Base-by-base conservation (phyloP, 2,888 invertebrate species). In the Tenthredo distinguenda region DNA sequence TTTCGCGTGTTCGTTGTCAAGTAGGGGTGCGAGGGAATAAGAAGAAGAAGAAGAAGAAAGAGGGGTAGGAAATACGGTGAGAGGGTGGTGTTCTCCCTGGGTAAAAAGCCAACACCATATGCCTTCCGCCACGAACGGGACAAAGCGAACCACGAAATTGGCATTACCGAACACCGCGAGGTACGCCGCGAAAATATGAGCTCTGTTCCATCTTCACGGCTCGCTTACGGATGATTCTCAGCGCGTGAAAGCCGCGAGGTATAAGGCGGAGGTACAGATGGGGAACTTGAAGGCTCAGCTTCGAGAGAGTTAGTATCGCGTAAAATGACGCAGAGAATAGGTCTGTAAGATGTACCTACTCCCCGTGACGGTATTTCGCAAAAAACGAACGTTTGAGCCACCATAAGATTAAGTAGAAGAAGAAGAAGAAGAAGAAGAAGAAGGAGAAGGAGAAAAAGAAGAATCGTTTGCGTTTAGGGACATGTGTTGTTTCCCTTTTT, bases 1-100 rank as follows among this genome's bases (percentile, higher is more conserved):
- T 85, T 85, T 79, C n/a, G 79, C 79, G 58, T 74, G 84, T 84
- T 84, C 84, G 50, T 84, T 77, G 84, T 84, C 84, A 62, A 84
- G 76, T 84, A 62, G 81, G 71, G 84, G 74, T 47, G 62, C 43
- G 43, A 37, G 62, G 65, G 40, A 55, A 50, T 43, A 43, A 21
- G 72, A 55, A 50, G 74, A 43, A 21, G 72, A 74, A 74, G 40
- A 43, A 74, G 68, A 26, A 50, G 34, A 26, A 47, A 34, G 9
- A 74, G 21, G 43, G n/a, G 43, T 7, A 43, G 74, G 74, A 74
- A 74, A 43, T 43, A 74, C 21, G 40, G 74, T 74, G 3, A 31
- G 77, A 31, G 50, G 50, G 50, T 47, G 50, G 77, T 50, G 15
- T 81, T 81, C 62, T 21, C 21, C 81, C 37, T 62, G 18, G 37